Base-by-base conservation (phyloP, 2,113 vertebrate species). In the Ivindomyrus marchei region DNA sequence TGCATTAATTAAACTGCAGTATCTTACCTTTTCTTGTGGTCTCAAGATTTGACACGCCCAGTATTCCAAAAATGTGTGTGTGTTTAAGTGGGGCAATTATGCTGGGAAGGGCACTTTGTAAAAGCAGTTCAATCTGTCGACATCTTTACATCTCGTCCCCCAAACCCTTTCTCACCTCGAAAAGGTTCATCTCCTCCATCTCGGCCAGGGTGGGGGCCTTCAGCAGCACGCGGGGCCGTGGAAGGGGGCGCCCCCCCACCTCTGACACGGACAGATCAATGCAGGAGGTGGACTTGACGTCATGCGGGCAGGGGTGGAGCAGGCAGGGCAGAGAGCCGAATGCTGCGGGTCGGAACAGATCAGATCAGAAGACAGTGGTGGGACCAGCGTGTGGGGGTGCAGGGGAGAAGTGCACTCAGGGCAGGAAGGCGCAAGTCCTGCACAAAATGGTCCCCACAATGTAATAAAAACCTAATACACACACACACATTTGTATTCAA, bases 101-200 rank as follows among this genome's bases (percentile, higher is more conserved):
- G 2, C 2, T 2, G 15, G 74, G 15, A 39, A 19, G 36, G 36
- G 4, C 31, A 80, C 31, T 42, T 80, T 42, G 10, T 70, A 70
- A 31, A 66, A 70, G 31, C n/a, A 70, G 27, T 70, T 70, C 27
- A 42, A 80, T 42, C n/a, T 80, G 36, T 19, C 74, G 39, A 42
- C 17, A 15, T 31, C 62, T 42, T 80, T 42, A 19, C 36, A 80
- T 19, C 31, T 80, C 3, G 4, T 24, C 15, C 19, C 53, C 27
- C 5, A 49, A 24, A 31, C 56, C 17, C 3, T 31, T 36, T 17
- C 90, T 92, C 91, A 96, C 98, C 97, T 99, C 98, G 0, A 97
- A 99, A 3, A 97, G 89, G 92, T 94, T 97, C 98, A 99, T 98
- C 95, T 99, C 98, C 90, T 99, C 98, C 98, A 99, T 98, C 94